Base-by-base conservation (phyloP, 2,797 vertebrate species). In the Tadarida brasiliensis region DNA sequence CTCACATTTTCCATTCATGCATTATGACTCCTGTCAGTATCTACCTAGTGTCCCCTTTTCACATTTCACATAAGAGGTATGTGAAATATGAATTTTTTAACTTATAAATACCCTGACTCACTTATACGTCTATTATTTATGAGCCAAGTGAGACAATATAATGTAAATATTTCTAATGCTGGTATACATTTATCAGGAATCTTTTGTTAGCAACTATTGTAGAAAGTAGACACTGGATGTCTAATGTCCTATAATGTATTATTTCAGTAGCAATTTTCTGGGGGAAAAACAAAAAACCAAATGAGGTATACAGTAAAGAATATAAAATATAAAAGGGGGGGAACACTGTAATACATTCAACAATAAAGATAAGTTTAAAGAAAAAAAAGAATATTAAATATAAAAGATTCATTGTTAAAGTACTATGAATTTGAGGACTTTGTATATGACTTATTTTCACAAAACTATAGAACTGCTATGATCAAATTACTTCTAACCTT, bases 211-310 rank as follows among this genome's bases (percentile, higher is more conserved):
- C 22, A 88, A 71, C 20, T 84, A 74, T 11, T 88, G 5, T 22
- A 82, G 59, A 59, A 94, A 90, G 30, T 24, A 92, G 39, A 67
- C 83, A 77, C 0, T 65, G 33, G 14, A 57, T 67, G 35, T 65
- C 85, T 47, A 92, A 74, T 95, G 81, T 84, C 44, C 70, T 57
- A 47, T 22, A 88, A 56, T 30, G 22, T 49, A 80, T 49, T 84
- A 96, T 39, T 94, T 87, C 47, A 86, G 47, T 44, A 87, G 74
- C 12, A 94, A 57, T 92, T 95, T 96, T 77, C 28, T 20, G n/a
- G 56, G 39, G 8, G 10, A 86, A 94, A 87, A 96, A 47, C 65
- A 11, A 44, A 44, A 44, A 3, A 44, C 39, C 35, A 89, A 77
- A 96, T 78, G 1, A 65, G 22, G 11, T 39, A 3, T 77, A 96